These are phyloP conservation scores for Drosophila ogumai DNA, from an alignment of 1,140 invertebrate species.

Conservation along the genomic window DNA sequence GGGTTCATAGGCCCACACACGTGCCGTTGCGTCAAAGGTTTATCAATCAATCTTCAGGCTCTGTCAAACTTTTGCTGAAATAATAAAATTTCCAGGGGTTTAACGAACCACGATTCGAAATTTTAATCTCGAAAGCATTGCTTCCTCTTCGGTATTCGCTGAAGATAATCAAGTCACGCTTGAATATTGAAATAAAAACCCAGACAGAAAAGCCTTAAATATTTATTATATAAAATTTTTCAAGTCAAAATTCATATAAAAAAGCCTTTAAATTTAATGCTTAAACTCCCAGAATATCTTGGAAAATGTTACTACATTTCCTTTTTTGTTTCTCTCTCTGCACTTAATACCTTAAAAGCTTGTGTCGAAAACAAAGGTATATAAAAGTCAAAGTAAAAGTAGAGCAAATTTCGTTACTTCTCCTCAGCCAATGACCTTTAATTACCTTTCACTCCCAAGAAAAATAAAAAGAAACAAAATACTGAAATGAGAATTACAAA, in stretches of 20 bases:
- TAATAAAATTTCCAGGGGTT: conserved; percentile 32
- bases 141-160: conserved; percentile 36
- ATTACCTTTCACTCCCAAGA: conserved; percentile 63
- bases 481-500: not conserved
- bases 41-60: conserved; percentile 55
- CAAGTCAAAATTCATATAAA: too few species aligned
- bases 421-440: conserved; percentile 53
- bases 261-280: not conserved
- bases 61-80: conserved; percentile 20
- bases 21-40: conserved; percentile 21
- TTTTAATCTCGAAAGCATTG: conserved; percentile 11
- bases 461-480: not conserved
- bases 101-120: conserved; percentile 54
- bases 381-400: conserved; percentile 52
- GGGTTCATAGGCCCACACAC: conserved; percentile 48
- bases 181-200: conserved; percentile 23
- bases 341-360: conserved; percentile 23
- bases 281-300: not conserved
- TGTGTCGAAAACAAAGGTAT: conserved; percentile 3
- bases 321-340: conserved; percentile 7
- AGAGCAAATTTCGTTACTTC: conserved; percentile 32
- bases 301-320: not conserved
- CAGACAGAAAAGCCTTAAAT: not conserved
- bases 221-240: not conserved
- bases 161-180: conserved; percentile 46